phyloP scores from a whole-genome alignment of 2,797 vertebrate genomes.

The Cheirogaleus major region DNA sequence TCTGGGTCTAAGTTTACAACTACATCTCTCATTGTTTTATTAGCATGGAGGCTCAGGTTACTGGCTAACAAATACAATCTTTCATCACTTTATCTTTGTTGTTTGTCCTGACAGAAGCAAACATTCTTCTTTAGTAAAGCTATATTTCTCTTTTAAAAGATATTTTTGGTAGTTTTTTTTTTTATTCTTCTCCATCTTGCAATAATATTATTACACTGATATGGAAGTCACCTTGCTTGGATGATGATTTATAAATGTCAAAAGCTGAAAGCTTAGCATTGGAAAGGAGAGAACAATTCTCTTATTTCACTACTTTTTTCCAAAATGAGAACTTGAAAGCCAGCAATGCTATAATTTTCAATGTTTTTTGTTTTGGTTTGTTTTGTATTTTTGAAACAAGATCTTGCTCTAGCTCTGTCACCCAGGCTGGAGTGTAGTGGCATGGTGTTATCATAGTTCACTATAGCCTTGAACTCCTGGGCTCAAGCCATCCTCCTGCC shows the following conservation, averaged over 20 bases:
- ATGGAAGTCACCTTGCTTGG: background rate
- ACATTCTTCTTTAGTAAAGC: background rate
- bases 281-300: background rate
- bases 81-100: background rate
- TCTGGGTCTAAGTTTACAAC: background rate
- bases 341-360: background rate
- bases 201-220: background rate
- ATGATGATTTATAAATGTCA: slow-evolving; percentile 12
- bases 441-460: background rate
- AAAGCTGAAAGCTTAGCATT: background rate
- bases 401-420: background rate
- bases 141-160: slow-evolving; percentile 21
- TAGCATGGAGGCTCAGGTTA: background rate
- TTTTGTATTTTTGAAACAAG: too few species aligned
- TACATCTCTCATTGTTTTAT: background rate
- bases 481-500: background rate
- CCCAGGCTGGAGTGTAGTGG: background rate
- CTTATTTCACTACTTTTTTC: background rate
- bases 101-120: background rate
- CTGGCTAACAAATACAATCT: background rate
- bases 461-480: background rate
- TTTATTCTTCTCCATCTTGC: background rate
- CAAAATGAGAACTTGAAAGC: background rate
- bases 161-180: background rate
- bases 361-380: background rate